phyloP scores from a whole-genome alignment of 1,140 invertebrate genomes.

The Pogonomyrmex barbatus region DNA sequence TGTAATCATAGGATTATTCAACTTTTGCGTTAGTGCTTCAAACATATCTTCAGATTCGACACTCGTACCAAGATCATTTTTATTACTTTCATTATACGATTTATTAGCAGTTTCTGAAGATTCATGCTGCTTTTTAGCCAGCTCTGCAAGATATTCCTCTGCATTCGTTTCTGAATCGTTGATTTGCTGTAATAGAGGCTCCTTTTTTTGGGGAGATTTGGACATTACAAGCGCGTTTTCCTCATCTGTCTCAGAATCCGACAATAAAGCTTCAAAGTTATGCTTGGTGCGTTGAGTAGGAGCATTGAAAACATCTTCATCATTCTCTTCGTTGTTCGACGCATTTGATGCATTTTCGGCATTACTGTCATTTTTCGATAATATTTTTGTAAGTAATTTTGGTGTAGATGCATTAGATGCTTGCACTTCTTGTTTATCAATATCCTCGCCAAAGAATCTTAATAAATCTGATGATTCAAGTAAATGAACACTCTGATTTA shows the following conservation, averaged over 20 bases:
- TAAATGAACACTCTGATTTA: constrained; percentile 42
- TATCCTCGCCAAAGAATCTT: constrained; percentile 17
- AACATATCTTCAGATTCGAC: constrained; percentile 73
- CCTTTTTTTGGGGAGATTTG: not conserved
- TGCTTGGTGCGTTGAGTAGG: constrained; percentile 1
- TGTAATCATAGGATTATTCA: not conserved
- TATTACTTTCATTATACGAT: not conserved
- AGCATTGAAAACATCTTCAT: not conserved
- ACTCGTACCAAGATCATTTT: constrained; percentile 17
- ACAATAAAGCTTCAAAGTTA: not conserved
- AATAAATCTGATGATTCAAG: constrained; percentile 57
- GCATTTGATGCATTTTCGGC: constrained; percentile 22
- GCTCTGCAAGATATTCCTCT: constrained; percentile 55
- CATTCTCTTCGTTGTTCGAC: not conserved
- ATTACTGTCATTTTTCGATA: not conserved
- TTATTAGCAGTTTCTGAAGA: not conserved
- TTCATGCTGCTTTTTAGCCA: constrained; percentile 18
- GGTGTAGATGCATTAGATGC: not conserved
- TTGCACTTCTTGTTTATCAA: not conserved
- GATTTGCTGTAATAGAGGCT: not conserved
- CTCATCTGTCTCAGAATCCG: not conserved
- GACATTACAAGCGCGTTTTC: not conserved
- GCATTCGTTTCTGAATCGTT: constrained; percentile 62
- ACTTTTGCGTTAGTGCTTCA: constrained; percentile 67
- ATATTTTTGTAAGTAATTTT: not conserved